phyloP scores from a whole-genome alignment of 2,797 vertebrate species.

The Pangasius larnaudii region DNA sequence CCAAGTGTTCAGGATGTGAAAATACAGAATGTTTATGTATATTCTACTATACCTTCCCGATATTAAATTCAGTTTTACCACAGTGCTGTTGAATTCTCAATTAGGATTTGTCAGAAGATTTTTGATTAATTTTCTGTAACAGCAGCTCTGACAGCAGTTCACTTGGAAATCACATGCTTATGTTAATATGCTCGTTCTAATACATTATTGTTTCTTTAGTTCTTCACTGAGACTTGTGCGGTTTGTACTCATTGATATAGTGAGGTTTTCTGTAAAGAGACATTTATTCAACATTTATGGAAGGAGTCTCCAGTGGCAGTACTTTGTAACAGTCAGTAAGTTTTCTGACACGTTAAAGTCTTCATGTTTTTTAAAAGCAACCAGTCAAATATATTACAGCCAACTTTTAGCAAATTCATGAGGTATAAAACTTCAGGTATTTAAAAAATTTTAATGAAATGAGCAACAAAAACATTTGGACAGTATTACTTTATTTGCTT shows the following conservation, averaged over 20 bases:
- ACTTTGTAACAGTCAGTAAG: neutral
- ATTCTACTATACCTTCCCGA: neutral
- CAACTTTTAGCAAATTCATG: neutral
- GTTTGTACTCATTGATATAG: neutral
- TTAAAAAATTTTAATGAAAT: neutral
- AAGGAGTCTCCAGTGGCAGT: neutral
- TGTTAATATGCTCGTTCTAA: neutral
- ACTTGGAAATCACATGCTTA: neutral
- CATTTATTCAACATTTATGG: neutral
- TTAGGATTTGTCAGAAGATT: neutral
- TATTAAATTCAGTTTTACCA: neutral
- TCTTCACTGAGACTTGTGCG: neutral
- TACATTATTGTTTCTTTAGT: neutral
- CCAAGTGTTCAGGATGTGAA: conserved; percentile 23
- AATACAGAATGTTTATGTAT: neutral
- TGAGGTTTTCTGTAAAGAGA: neutral
- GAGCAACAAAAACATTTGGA: neutral
- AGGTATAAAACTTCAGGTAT: neutral
- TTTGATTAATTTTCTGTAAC: neutral
- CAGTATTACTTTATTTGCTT: neutral
- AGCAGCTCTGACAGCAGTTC: neutral
- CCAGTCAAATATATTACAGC: neutral
- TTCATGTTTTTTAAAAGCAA: neutral
- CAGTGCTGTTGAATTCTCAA: neutral
- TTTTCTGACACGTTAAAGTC: neutral